These are phyloP conservation scores for Masticophis lateralis DNA, from an alignment of 2,797 vertebrate genomes.

Conservation along the genomic window DNA sequence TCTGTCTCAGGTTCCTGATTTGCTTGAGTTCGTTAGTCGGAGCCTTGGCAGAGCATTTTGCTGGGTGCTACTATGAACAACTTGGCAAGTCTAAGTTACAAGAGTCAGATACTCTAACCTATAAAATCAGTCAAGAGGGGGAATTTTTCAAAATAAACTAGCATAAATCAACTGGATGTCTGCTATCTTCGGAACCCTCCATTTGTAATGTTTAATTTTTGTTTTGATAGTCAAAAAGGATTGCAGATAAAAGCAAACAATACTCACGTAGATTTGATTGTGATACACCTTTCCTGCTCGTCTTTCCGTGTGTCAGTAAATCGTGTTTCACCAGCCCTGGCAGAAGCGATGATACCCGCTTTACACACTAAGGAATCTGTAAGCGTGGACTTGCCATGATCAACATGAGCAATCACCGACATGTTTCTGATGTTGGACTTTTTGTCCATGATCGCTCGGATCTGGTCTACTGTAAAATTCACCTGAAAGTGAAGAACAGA, in stretches of 20 bases:
- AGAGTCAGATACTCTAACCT: not conserved
- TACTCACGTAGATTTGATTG: conserved; percentile 5
- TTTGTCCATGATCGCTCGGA: conserved; percentile 40
- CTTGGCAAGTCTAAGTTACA: not conserved
- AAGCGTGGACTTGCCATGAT: conserved; percentile 47
- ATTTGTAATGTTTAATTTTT: not conserved
- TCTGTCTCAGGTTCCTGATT: too few relatives aligned
- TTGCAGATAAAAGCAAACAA: not conserved
- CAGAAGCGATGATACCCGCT: conserved; percentile 30
- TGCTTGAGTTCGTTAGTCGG: too few relatives aligned
- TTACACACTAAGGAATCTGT: conserved; percentile 30
- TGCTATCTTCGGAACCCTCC: not conserved
- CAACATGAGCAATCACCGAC: conserved; percentile 42
- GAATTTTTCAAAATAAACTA: not conserved
- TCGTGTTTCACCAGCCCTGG: conserved; percentile 7
- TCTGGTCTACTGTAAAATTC: conserved; percentile 51
- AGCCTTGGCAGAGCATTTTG: not conserved
- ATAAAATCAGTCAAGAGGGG: too few relatives aligned
- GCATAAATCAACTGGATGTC: not conserved
- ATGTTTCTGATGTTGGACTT: conserved; percentile 52
- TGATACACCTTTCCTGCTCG: conserved; percentile 37
- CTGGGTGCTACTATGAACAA: not conserved
- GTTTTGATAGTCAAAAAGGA: not conserved
- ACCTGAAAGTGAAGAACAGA: not conserved
- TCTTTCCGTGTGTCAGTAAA: conserved; percentile 36